phyloP scores from a whole-genome alignment of 2,797 vertebrate species.

The Anas georgica region DNA sequence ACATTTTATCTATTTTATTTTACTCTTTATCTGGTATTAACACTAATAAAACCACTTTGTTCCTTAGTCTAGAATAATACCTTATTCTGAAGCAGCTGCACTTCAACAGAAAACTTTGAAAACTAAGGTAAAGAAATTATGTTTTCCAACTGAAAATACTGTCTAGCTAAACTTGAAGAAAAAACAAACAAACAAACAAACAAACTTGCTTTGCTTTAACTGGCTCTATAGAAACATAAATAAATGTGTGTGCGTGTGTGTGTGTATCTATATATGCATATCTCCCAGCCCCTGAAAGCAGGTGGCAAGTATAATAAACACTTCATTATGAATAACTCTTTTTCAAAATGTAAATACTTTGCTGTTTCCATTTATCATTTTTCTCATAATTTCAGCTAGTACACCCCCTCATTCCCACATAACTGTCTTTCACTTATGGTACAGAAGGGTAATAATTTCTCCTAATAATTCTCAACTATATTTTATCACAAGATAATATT shows the following conservation, averaged over 20 bases:
- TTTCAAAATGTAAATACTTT: neutral
- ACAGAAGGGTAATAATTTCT: neutral
- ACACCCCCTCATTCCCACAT: neutral
- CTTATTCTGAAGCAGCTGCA: neutral
- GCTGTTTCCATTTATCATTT: neutral
- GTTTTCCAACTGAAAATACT: neutral
- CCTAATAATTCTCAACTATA: neutral
- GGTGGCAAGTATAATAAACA: neutral
- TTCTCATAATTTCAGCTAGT: constrained; percentile 2
- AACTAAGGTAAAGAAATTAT: neutral
- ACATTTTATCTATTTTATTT: neutral
- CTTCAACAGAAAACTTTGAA: neutral
- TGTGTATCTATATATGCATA: neutral
- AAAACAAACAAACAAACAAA: neutral
- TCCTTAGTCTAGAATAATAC: neutral
- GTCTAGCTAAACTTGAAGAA: neutral
- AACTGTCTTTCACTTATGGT: neutral
- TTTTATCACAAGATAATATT: neutral
- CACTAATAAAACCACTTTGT: neutral
- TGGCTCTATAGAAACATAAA: neutral
- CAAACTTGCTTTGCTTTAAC: neutral
- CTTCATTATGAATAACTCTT: neutral
- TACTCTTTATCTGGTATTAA: neutral
- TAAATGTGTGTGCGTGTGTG: neutral
- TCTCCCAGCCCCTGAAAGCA: neutral